Conservation (phyloP, 2,888 invertebrate species). For the Serripes groenlandicus region DNA sequence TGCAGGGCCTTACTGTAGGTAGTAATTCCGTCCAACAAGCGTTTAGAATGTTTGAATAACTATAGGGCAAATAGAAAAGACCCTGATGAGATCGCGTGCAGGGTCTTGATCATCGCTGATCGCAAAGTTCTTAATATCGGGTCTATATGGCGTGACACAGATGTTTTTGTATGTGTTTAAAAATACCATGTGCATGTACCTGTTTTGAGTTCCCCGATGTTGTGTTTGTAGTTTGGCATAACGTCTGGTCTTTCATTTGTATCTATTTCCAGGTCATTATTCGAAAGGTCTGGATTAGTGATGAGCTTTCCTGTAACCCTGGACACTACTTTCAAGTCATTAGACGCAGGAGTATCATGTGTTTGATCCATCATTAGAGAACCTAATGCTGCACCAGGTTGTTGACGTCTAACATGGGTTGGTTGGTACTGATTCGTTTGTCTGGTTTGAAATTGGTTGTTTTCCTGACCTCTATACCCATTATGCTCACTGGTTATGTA, state of each 20-base stretch:
- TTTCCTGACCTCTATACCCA: background rate
- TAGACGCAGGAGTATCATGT: slow-evolving; percentile 15
- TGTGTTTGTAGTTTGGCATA: background rate
- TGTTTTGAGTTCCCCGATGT: background rate
- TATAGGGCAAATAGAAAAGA: too few species aligned
- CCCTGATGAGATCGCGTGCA: too few species aligned
- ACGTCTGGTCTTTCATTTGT: background rate
- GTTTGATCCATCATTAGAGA: slow-evolving; percentile 9
- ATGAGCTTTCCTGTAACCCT: slow-evolving; percentile 18
- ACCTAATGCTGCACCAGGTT: background rate
- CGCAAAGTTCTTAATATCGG: background rate
- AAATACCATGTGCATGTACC: background rate
- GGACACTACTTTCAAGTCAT: slow-evolving; percentile 31
- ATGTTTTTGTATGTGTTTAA: background rate
- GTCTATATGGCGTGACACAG: background rate
- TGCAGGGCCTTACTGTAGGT: too few species aligned
- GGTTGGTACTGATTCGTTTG: too few species aligned
- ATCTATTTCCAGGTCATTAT: slow-evolving; percentile 49
- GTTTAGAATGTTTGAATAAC: too few species aligned
- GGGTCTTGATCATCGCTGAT: too few species aligned
- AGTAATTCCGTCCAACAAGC: too few species aligned
- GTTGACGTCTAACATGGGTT: too few species aligned
- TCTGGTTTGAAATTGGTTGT: background rate
- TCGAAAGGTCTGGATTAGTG: slow-evolving; percentile 36
- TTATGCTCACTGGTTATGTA: too few species aligned